Percentiles rank a stretch among this genome's conserved stretches.
phyloP scores from a whole-genome alignment of 2,797 vertebrate species.

The Emys orbicularis region DNA sequence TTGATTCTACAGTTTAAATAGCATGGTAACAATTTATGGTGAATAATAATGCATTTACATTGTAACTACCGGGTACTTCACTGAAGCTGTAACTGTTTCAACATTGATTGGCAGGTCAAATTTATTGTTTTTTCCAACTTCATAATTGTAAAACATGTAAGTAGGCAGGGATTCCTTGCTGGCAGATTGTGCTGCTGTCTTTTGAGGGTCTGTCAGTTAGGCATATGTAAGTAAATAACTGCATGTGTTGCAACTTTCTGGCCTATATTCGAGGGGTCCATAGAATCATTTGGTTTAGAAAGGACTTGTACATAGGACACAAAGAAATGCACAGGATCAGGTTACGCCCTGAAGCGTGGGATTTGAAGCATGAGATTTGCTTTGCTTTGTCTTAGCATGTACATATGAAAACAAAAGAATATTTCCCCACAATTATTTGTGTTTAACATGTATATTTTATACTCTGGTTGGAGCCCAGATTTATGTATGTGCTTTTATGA shows the following conservation, averaged over 20 bases:
- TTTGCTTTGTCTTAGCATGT: not conserved
- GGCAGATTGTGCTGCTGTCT: not conserved
- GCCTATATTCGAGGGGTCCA: not conserved
- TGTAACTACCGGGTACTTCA: not conserved
- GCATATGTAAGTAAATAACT: not conserved
- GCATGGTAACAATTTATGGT: not conserved
- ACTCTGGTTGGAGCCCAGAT: slow-evolving; percentile 11
- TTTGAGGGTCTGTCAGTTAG: not conserved
- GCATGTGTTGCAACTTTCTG: not conserved
- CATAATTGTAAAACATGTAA: not conserved
- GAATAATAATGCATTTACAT: not conserved
- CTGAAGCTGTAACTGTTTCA: not conserved
- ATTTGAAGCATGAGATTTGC: not conserved
- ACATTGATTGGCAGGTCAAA: not conserved
- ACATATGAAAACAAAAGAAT: slow-evolving; percentile 14
- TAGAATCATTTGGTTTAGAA: not conserved
- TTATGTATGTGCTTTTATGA: not conserved
- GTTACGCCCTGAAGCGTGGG: not conserved
- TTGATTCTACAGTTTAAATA: slow-evolving; percentile 36
- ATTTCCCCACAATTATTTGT: not conserved
- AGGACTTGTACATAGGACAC: not conserved
- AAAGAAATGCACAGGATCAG: not conserved
- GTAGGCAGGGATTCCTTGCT: not conserved
- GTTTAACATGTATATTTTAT: not conserved
- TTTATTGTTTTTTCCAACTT: not conserved